Percentiles rank a stretch among this genome's conserved stretches.
phyloP scores from a whole-genome alignment of 1,140 invertebrate genomes.

The Drosophila kepulauana region DNA sequence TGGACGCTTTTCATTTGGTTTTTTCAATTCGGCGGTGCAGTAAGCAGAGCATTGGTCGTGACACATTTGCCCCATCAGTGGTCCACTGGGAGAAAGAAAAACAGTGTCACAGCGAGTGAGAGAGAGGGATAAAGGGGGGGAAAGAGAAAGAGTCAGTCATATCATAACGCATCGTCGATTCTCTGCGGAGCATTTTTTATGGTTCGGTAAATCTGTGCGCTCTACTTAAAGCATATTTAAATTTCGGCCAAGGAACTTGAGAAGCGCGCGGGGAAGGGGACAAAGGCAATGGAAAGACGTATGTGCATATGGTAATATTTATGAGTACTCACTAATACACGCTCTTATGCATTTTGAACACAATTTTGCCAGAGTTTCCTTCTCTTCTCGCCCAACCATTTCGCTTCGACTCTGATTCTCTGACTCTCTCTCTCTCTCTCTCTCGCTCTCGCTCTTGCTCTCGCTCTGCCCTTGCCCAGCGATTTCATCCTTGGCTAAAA shows the following conservation, averaged over 20 bases:
- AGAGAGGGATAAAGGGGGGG: background rate
- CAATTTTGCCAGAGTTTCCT: constrained; percentile 52
- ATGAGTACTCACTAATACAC: constrained; percentile 61
- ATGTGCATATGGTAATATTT: constrained; percentile 64
- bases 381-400: background rate
- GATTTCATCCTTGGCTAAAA: constrained; percentile 56
- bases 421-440: background rate
- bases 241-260: constrained; percentile 38
- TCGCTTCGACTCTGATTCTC: background rate
- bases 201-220: constrained; percentile 61
- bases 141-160: background rate
- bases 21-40: constrained; percentile 23
- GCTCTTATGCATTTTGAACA: constrained; percentile 64
- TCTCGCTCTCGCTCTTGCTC: too few relatives aligned
- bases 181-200: constrained; percentile 43
- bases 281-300: constrained; percentile 13
- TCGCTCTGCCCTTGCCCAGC: background rate
- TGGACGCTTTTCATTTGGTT: constrained; percentile 30
- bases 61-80: constrained; percentile 9
- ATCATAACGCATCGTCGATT: constrained; percentile 51
- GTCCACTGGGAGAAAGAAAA: background rate
- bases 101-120: background rate
- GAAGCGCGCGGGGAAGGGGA: background rate
- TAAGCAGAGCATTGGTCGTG: background rate
- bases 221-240: constrained; percentile 69